Conservation (phyloP, 2,797 vertebrate genomes). For the Chaunax sp. region DNA sequence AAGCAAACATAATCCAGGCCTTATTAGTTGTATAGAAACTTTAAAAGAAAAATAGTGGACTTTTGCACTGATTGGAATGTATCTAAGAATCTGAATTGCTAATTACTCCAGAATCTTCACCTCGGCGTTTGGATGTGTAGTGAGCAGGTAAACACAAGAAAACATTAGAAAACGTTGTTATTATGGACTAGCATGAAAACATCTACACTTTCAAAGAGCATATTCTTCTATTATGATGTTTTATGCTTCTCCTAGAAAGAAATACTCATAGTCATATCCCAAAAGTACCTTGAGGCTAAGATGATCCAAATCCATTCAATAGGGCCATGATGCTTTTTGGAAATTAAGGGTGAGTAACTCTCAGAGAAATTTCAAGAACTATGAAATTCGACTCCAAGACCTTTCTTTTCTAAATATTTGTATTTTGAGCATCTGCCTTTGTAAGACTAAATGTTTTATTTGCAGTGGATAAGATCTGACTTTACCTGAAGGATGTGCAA, state of each 20-base stretch:
- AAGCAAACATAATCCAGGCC: no score
- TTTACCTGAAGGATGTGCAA: background rate
- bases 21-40: no score
- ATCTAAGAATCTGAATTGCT: no score
- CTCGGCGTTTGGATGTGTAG: no score
- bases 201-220: background rate
- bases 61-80: no score
- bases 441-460: background rate
- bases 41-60: no score
- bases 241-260: slow-evolving; percentile 1
- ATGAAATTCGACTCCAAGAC: background rate
- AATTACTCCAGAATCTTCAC: no score
- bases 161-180: no score
- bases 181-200: no score
- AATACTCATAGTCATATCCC: slow-evolving; percentile 7
- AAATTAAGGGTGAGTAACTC: slow-evolving; percentile 22
- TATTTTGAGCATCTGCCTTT: background rate
- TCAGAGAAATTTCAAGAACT: background rate
- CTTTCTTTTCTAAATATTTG: background rate
- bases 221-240: slow-evolving; percentile 1
- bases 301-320: slow-evolving; percentile 4
- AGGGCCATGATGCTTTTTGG: background rate
- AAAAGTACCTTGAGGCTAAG: slow-evolving; percentile 14
- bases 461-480: background rate
- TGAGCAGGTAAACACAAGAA: no score